Evolutionary conservation across 30 jellyfish, hydroid and myxozoan species (phyloP), one percentile per base, ranked within the genome.

Genomic region (Hydra vulgaris): DNA sequence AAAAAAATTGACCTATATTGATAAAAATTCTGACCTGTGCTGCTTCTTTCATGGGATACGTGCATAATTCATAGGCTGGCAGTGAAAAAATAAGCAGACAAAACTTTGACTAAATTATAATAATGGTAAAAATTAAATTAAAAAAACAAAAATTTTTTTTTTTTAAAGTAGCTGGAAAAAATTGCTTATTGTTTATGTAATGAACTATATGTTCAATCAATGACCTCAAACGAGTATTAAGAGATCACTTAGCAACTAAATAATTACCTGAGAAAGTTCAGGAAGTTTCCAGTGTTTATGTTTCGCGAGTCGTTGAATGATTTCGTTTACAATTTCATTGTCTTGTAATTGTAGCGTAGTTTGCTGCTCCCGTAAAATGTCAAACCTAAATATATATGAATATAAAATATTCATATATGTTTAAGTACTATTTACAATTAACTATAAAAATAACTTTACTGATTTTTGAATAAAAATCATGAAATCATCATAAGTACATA

Each of bases 21-120:
- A 15, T 19, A 1, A 69, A 73, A 73, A 18, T 8, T 21, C 66
- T 20, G 55, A 88, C 96, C 96, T 88, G 82, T 16, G 81, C 19
- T 0, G 94, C 94, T 0, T 79, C 94, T 74, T 79, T 88, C 89
- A 84, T 88, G 17, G 89, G 78, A 20, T 52, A 18, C 15, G 54
- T 80, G 82, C 97, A 89, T 23, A 89, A 25, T 27, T 89, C 97
- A 69, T 89, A 89, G n/a, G 79, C 92, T 1, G 97, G 97, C 54
- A 85, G 82, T 20, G 97, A 89, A 81, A 85, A 73, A 61, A 89
- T 94, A 23, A 89, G 74, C 72, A 89, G 74, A 77, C 97, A 89
- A n/a, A 89, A 85, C 78, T 85, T 89, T 21, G 97, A 95, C 95
- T 89, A 75, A 40, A 83, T 18, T 53, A 81, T 0, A 22, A 54